phyloP scores from a whole-genome alignment of 2,113 vertebrate species.

The Nothoprocta pentlandii region DNA sequence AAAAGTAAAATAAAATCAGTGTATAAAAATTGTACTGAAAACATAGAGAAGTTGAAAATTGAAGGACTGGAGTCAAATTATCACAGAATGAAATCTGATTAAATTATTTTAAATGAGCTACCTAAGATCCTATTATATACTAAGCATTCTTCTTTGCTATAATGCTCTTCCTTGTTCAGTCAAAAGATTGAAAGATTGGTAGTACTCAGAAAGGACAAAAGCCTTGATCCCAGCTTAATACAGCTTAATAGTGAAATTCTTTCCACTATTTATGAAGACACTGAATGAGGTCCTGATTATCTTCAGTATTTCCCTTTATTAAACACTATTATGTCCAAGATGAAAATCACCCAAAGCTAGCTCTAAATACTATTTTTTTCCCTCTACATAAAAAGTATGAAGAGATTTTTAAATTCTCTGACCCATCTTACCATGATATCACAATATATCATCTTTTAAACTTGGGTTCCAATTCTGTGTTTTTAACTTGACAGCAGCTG shows the following conservation, averaged over 20 bases:
- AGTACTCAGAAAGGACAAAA: background rate
- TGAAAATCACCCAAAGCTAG: background rate
- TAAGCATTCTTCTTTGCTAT: background rate
- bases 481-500: background rate
- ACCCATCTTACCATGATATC: background rate
- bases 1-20: background rate
- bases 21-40: background rate
- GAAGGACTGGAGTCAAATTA: background rate
- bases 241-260: background rate
- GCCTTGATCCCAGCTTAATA: background rate
- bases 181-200: background rate
- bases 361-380: background rate
- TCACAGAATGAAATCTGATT: background rate
- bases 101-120: background rate
- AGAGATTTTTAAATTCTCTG: background rate
- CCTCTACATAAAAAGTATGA: fast-evolving
- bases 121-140: background rate
- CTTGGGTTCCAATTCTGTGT: background rate
- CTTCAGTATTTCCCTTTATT: background rate
- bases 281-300: background rate
- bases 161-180: background rate
- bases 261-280: background rate
- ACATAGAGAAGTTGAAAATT: background rate
- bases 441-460: background rate
- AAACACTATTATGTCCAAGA: background rate